These are phyloP conservation scores for Ganaspis sp. DNA, from an alignment of 1,140 invertebrate genomes.

Conservation along the genomic window DNA sequence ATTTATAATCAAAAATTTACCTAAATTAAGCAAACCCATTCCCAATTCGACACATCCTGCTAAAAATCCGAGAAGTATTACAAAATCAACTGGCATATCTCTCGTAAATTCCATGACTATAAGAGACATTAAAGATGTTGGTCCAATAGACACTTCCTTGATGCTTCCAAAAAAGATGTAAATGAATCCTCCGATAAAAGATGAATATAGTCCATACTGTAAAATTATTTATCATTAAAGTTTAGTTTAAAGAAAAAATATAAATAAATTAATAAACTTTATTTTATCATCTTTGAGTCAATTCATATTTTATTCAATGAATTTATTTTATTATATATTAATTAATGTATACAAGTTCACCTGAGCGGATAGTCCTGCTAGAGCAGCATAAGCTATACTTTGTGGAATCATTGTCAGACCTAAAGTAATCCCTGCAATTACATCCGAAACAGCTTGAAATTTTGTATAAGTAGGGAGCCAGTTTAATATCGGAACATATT, in stretches of 20 bases:
- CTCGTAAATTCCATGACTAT: slow-evolving; percentile 85
- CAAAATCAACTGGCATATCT: slow-evolving; percentile 84
- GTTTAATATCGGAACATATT: slow-evolving; percentile 77
- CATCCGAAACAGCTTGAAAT: slow-evolving; percentile 79
- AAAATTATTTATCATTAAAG: too few relatives aligned
- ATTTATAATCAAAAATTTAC: slow-evolving; percentile 72
- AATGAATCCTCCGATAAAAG: slow-evolving; percentile 86
- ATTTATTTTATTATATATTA: neutral
- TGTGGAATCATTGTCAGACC: slow-evolving; percentile 90
- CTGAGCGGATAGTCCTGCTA: slow-evolving; percentile 85
- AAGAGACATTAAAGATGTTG: slow-evolving; percentile 90
- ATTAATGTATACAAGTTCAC: slow-evolving; percentile 65
- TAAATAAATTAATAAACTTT: too few relatives aligned
- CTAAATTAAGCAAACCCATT: slow-evolving; percentile 87
- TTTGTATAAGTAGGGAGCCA: slow-evolving; percentile 82
- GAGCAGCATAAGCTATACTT: slow-evolving; percentile 87
- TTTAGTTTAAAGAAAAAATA: too few relatives aligned
- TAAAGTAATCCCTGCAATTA: slow-evolving; percentile 86
- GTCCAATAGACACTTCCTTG: slow-evolving; percentile 93
- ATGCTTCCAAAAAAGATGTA: slow-evolving; percentile 93
- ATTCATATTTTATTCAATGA: too few relatives aligned
- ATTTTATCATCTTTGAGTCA: too few relatives aligned
- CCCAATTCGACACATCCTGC: slow-evolving; percentile 85
- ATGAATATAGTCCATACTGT: slow-evolving; percentile 85
- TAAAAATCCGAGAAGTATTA: slow-evolving; percentile 87